phyloP scores from a whole-genome alignment of 2,113 vertebrate species.

The Myrmecophaga tridactyla region DNA sequence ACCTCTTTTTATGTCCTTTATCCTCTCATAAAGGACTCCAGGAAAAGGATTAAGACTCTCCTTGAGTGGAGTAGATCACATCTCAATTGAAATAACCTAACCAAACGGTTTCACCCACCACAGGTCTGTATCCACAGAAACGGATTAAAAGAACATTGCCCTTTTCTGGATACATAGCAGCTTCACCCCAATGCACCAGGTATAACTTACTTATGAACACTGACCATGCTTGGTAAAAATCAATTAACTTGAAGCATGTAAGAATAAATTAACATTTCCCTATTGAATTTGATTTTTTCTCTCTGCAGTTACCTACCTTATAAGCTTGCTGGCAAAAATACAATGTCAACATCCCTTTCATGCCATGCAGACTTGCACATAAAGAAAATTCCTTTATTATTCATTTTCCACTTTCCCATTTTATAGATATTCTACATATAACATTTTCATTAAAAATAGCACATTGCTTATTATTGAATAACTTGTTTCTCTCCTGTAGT shows the following conservation, averaged over 20 bases:
- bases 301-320: not conserved
- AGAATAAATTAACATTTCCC: constrained; percentile 18
- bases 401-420: not conserved
- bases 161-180: too few species aligned
- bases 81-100: too few species aligned
- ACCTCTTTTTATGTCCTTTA: too few species aligned
- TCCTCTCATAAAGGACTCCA: too few species aligned
- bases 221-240: not conserved
- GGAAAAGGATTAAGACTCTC: too few species aligned
- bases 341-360: not conserved
- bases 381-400: not conserved
- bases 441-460: not conserved
- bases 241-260: not conserved
- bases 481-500: not conserved
- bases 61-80: too few species aligned
- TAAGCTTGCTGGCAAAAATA: not conserved
- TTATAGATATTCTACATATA: not conserved
- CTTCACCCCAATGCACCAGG: too few species aligned
- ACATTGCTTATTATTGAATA: not conserved
- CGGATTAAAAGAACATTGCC: too few species aligned
- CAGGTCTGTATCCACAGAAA: too few species aligned
- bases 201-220: not conserved
- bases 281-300: not conserved
- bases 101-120: too few species aligned
- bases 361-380: not conserved